Evolutionary conservation across 2,797 vertebrate genomes (phyloP).

Genomic region (Rhyacichthys aspro): DNA sequence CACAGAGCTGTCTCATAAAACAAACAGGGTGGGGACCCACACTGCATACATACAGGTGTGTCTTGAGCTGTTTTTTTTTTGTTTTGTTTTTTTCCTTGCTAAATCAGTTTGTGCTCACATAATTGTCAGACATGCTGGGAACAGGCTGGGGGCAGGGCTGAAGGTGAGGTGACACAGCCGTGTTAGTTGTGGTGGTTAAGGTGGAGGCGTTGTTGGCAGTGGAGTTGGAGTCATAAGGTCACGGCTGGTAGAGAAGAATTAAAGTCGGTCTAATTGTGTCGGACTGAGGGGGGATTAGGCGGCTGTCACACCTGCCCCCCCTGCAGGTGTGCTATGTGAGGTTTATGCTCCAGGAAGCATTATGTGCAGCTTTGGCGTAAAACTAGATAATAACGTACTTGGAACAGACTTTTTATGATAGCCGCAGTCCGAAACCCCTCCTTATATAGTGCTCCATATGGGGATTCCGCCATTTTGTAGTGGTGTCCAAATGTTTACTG

Average conservation of each 20-base stretch:
- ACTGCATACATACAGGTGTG: slow-evolving; percentile 40
- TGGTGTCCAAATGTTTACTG: no score
- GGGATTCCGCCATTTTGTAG: no score
- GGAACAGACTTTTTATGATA: no score
- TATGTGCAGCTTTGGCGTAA: no score
- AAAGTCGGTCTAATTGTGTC: slow-evolving; percentile 4
- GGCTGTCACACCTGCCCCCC: slow-evolving; percentile 5
- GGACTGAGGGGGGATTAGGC: slow-evolving; percentile 7
- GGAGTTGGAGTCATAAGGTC: background rate
- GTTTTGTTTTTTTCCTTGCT: background rate
- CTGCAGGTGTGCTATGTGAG: background rate
- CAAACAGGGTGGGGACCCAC: slow-evolving; percentile 34
- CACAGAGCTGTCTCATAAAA: background rate
- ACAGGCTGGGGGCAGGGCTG: slow-evolving; percentile 10
- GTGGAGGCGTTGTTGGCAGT: no score
- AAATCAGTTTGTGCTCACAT: slow-evolving; percentile 7
- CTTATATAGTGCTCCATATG: no score
- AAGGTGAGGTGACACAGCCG: slow-evolving; percentile 10
- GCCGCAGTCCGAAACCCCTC: no score
- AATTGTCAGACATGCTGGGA: background rate
- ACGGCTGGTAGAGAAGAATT: background rate
- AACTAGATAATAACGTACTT: no score
- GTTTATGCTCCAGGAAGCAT: background rate
- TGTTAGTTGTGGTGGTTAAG: no score
- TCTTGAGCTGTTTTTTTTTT: slow-evolving; percentile 23